Percentiles rank a stretch among this genome's conserved stretches.
Conservation (phyloP, 2,113 vertebrate species). For the Brachypteracias leptosomus region DNA sequence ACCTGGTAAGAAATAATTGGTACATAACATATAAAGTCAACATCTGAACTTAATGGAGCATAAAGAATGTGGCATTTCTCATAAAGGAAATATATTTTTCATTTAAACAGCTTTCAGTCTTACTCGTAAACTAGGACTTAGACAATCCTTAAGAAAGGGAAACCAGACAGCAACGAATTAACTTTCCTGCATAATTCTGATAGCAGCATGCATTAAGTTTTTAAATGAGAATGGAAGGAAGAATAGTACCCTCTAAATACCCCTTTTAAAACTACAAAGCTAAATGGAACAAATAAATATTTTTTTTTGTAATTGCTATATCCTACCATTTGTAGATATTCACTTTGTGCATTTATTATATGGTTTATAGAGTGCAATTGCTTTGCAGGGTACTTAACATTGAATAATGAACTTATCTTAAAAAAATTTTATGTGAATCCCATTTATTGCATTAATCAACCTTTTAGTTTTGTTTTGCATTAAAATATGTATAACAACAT, state of each 20-base stretch:
- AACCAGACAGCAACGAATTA: conserved; percentile 62
- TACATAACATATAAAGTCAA: conserved; percentile 59
- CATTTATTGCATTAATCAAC: background rate
- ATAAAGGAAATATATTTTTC: conserved; percentile 63
- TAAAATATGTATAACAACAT: background rate
- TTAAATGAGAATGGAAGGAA: background rate
- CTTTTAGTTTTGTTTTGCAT: background rate
- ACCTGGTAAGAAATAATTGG: conserved; percentile 69
- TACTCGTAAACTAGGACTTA: conserved; percentile 54
- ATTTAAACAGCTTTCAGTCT: conserved; percentile 69
- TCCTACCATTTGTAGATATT: conserved; percentile 42
- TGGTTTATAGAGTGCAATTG: conserved; percentile 19
- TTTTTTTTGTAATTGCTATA: conserved; percentile 66
- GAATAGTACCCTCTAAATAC: background rate
- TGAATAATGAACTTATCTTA: conserved; percentile 1
- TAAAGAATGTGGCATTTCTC: conserved; percentile 66
- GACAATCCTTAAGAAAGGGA: conserved; percentile 44
- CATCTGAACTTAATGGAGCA: conserved; percentile 66
- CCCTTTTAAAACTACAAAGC: background rate
- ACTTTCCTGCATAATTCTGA: conserved; percentile 56
- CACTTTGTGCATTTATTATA: conserved; percentile 10
- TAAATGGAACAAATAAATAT: conserved; percentile 34
- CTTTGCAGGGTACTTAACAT: conserved; percentile 34
- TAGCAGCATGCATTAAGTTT: conserved; percentile 40
- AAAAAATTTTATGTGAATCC: conserved; percentile 46